phyloP scores from a whole-genome alignment of 2,888 invertebrate species.

The Magallana nippona region DNA sequence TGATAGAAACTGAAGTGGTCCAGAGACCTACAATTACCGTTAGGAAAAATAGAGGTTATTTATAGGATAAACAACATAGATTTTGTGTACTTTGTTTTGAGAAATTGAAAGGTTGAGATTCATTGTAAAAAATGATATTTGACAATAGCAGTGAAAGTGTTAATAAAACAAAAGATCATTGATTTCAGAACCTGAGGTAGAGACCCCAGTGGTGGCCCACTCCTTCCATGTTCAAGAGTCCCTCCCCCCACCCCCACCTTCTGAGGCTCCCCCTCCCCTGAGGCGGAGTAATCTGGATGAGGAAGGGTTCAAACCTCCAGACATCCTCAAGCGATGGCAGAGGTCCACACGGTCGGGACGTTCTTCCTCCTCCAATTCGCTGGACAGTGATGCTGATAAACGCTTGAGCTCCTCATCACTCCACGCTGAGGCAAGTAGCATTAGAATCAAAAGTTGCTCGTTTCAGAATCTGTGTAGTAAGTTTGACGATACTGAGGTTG shows the following conservation, averaged over 20 bases:
- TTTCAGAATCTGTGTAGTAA: conserved; percentile 24
- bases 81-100: not conserved
- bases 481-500: conserved; percentile 15
- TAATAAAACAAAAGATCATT: not conserved
- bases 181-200: conserved; percentile 5
- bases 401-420: conserved; percentile 55
- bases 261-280: conserved; percentile 53
- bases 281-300: conserved; percentile 43
- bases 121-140: too few relatives aligned
- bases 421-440: conserved; percentile 39
- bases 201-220: not conserved
- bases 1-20: conserved; percentile 50
- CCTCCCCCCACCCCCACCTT: conserved; percentile 57
- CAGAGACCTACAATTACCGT: conserved; percentile 53
- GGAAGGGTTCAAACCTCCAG: conserved; percentile 67
- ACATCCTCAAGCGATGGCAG: conserved; percentile 69
- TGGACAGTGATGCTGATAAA: conserved; percentile 54
- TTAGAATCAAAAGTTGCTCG: not conserved
- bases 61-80: not conserved
- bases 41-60: conserved; percentile 18
- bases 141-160: not conserved
- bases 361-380: conserved; percentile 39
- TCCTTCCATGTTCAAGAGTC: conserved; percentile 6
- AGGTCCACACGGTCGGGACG: conserved; percentile 62
- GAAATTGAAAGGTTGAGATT: too few relatives aligned